Base-by-base conservation (phyloP, 2,888 invertebrate species). In the Galeruca laticollis region DNA sequence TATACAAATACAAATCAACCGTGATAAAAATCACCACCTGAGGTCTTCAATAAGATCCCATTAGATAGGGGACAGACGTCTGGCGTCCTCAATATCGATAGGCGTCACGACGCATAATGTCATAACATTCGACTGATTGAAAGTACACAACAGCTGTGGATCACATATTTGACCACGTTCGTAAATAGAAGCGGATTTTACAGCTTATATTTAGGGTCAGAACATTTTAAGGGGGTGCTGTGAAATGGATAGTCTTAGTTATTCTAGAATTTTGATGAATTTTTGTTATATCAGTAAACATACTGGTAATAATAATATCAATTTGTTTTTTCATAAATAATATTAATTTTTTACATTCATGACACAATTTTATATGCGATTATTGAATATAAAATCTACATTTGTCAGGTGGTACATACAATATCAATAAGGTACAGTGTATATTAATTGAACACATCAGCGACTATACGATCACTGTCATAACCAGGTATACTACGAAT, bases 131-230 rank as follows among this genome's bases (percentile, higher is more conserved):
- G 66, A 64, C 70, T 76, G 76, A 76, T 78, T 76, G 77, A 76
- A 78, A 74, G 76, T 76, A 76, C 75, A 78, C 76, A 76, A 76
- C 76, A 78, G 70, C 75, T 78, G 77, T 64, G 72, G 61, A 63
- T 63, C 66, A 61, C 59, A 70, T 67, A 63, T 70, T 63, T 66
- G 70, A 70, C 70, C 64, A 65, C 64, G 51, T 51, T 56, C 20
- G 35, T 62, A 52, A 51, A 47, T 15, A 47, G 43, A 47, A n/a
- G 43, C 15, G 11, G 37, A 40, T 40, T n/a, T 40, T 47, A 15
- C 18, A 15, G 18, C 18, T 18, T 9, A 18, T n/a, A 18, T 47
- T 47, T 47, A 47, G 47, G 47, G 47, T 47, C 8, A 47, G 15
- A 47, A 15, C 9, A 47, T 47, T 47, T 47, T 47, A 15, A 18